These are phyloP conservation scores for Gymnarchus niloticus DNA, from an alignment of 2,113 vertebrate species.

Conservation along the genomic window DNA sequence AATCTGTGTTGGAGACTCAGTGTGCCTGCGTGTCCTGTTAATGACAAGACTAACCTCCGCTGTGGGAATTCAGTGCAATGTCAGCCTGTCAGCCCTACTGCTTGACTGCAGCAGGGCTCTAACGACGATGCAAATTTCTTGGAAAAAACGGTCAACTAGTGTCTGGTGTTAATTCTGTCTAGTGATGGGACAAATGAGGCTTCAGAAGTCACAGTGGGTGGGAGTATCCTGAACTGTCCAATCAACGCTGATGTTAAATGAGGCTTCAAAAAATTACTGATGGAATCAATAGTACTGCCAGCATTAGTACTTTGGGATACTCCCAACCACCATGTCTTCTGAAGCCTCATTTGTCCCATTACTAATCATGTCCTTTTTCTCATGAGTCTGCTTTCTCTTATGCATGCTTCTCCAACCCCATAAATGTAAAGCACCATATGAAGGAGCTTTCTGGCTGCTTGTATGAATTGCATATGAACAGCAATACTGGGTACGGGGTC, in stretches of 20 bases:
- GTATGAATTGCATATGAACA: not conserved
- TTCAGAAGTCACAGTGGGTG: too few species aligned
- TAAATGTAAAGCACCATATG: conserved; percentile 4
- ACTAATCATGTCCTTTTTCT: not conserved
- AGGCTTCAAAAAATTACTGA: too few species aligned
- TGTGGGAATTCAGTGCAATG: not conserved
- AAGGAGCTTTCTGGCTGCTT: not conserved
- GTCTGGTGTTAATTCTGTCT: not conserved
- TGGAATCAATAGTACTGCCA: too few species aligned
- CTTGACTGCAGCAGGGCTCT: not conserved
- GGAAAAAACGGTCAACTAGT: not conserved
- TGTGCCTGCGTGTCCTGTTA: not conserved
- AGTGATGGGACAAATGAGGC: too few species aligned
- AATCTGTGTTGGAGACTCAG: not conserved
- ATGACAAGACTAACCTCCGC: not conserved
- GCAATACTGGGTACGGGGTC: not conserved
- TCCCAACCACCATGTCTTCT: not conserved
- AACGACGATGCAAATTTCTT: too few species aligned
- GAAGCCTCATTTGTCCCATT: too few species aligned
- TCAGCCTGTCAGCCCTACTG: not conserved
- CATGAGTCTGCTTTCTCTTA: not conserved
- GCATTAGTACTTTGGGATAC: not conserved
- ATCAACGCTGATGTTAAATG: too few species aligned
- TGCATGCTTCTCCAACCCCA: not conserved
- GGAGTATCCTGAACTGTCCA: too few species aligned